Percentiles rank a stretch among this genome's conserved stretches.
These are phyloP conservation scores for Willisornis vidua DNA, from an alignment of 2,113 vertebrate species.

Conservation along the genomic window DNA sequence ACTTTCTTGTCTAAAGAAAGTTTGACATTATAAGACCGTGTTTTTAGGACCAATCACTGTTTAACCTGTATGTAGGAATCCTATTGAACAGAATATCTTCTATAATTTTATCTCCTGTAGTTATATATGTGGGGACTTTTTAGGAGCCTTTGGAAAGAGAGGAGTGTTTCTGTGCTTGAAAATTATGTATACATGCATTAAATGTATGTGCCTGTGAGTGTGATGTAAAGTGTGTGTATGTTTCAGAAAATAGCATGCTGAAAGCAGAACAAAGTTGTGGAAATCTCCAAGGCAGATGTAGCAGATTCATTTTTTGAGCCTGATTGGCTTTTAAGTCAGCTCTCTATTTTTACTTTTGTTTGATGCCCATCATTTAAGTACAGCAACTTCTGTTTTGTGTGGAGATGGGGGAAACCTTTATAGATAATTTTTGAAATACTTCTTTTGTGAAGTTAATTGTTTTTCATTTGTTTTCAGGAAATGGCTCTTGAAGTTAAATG, in stretches of 20 bases:
- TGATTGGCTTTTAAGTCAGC: background rate
- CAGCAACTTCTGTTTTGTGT: background rate
- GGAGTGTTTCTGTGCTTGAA: background rate
- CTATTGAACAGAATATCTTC: background rate
- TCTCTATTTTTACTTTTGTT: background rate
- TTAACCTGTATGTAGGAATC: background rate
- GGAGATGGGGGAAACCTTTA: background rate
- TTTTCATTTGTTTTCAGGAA: slow-evolving; percentile 77
- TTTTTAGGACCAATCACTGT: background rate
- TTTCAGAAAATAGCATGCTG: background rate
- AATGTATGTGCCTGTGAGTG: background rate
- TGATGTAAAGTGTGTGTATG: background rate
- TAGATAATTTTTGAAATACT: background rate
- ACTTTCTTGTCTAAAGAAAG: background rate
- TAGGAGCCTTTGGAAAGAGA: background rate
- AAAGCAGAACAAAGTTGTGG: background rate
- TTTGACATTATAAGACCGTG: background rate
- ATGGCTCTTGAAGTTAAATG: slow-evolving; percentile 80
- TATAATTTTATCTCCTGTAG: background rate
- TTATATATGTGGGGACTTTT: background rate
- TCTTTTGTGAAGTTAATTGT: slow-evolving; percentile 9
- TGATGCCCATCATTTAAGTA: background rate
- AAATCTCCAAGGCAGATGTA: background rate
- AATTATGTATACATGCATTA: background rate
- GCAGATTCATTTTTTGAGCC: background rate